A percentile compares a stretch with the other conserved stretches of the same genome.
Evolutionary conservation across 2,888 invertebrate species (phyloP).

Genomic region (Drosophila maculinotata): DNA sequence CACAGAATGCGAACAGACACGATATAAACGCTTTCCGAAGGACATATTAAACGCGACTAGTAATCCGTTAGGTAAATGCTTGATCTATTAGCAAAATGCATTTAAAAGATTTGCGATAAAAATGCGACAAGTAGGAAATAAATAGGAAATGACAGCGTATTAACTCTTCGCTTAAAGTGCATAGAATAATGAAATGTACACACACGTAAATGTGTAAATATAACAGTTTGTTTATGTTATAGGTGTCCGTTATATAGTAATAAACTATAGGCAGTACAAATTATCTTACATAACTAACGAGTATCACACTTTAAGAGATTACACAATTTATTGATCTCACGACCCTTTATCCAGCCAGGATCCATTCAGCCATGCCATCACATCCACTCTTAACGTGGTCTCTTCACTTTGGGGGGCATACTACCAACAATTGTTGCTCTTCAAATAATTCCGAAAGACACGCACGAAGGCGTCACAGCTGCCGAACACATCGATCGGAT

Average conservation of each 20-base stretch:
- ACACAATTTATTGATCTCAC: neutral
- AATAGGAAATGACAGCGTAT: neutral
- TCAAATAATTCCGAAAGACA: conserved; percentile 22
- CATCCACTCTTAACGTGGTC: neutral
- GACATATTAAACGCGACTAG: conserved; percentile 15
- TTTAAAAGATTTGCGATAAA: neutral
- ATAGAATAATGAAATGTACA: too few species aligned
- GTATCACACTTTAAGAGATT: too few species aligned
- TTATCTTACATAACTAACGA: too few species aligned
- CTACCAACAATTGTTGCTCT: neutral
- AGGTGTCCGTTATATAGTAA: too few species aligned
- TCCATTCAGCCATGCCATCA: neutral
- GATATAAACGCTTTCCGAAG: conserved; percentile 5
- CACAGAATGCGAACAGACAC: conserved; percentile 11
- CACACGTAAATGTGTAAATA: too few species aligned
- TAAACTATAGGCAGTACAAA: too few species aligned
- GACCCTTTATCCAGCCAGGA: neutral
- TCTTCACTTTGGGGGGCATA: neutral
- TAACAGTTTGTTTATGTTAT: too few species aligned
- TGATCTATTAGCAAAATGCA: conserved; percentile 9
- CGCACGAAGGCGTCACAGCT: conserved; percentile 40
- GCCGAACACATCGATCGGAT: conserved; percentile 53
- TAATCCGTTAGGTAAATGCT: neutral
- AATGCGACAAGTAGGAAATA: neutral
- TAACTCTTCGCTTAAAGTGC: too few species aligned